Conservation (phyloP, 1,140 invertebrate genomes). For the Musca vetustissima region DNA sequence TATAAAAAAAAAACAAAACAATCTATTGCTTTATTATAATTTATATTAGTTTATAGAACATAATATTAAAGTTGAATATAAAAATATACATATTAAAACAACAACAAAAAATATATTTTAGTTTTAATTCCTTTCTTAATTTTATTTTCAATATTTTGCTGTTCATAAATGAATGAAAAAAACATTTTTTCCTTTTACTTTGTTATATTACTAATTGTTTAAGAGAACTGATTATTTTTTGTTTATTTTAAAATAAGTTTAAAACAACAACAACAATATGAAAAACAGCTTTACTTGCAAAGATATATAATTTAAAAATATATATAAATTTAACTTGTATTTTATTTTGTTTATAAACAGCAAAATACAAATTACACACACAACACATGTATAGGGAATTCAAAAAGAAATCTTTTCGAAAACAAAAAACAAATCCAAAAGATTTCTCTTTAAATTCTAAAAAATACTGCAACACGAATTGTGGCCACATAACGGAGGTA, state of each 20-base stretch:
- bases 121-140: neutral
- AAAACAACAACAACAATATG: neutral
- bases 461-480: neutral
- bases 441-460: neutral
- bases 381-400: neutral
- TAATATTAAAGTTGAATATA: neutral
- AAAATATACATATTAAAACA: neutral
- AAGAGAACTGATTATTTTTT: neutral
- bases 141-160: neutral
- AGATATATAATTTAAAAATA: neutral
- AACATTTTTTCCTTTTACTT: neutral
- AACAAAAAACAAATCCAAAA: neutral
- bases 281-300: too few relatives aligned
- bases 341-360: constrained; percentile 38
- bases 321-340: neutral
- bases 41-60: neutral
- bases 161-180: constrained; percentile 16
- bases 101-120: neutral
- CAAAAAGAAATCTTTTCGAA: neutral
- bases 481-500: neutral
- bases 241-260: neutral
- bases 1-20: too few relatives aligned
- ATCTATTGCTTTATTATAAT: neutral
- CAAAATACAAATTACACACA: constrained; percentile 16
- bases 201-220: neutral